Evolutionary conservation across 1,140 invertebrate genomes (phyloP), one percentile per base, ranked within the genome.

Genomic region (Brachionus manjavacas): DNA sequence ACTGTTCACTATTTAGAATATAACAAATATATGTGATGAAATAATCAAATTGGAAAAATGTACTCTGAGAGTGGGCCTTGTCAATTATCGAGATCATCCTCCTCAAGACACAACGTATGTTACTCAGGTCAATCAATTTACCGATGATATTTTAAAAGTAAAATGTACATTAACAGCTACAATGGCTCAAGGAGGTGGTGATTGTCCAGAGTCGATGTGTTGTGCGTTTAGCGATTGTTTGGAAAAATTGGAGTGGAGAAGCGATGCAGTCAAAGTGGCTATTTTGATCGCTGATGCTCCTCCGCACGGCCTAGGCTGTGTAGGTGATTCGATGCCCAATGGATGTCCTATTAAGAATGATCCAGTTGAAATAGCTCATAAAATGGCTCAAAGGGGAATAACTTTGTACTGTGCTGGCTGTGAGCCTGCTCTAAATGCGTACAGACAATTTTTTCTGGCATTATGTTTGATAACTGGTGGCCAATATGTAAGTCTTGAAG

Each of bases 221-320:
- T 49, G 60, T 64, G 83, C 14, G 4, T 28, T 84, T 16, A 31
- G 31, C 25, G 83, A 72, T 64, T 23, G 43, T 41, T 31, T 84
- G 8, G 60, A 83, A 49, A 74, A 74, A 11, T 31, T 84, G 31
- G 25, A 55, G 8, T 84, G 83, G 83, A 72, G 83, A 55, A 14
- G 14, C 11, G 41, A 84, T 41, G 83, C 83, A n/a, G 46, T 84
- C 7, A 84, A 84, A 39, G 35, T 74, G 12, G 83, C 46, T 20
- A 25, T 84, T 20, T 55, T 84, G 9, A 84, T 84, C 25, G 70
- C 83, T 43, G 83, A 84, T 55, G 83, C 83, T 25, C 83, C 83
- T 14, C 83, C 83, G 23, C 83, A 84, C 43, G 83, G 83, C 35
- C n/a, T 84, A 52, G 31, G 7, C 14, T 12, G 14, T 14, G n/a